These are phyloP conservation scores for Aleiodes alternator DNA, from an alignment of 2,888 invertebrate genomes.

Conservation along the genomic window DNA sequence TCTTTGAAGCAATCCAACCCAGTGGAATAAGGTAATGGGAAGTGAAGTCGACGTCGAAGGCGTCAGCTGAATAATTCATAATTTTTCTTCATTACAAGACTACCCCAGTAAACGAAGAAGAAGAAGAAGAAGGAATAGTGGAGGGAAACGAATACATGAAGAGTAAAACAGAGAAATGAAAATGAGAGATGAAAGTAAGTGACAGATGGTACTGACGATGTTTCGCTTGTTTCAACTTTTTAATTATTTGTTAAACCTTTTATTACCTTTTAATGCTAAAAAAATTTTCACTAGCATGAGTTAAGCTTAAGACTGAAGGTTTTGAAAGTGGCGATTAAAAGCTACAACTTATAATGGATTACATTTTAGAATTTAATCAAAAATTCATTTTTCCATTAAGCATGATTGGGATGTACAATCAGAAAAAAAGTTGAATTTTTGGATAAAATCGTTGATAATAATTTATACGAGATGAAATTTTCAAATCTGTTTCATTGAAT, in stretches of 20 bases:
- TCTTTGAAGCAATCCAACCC: slow-evolving; percentile 19
- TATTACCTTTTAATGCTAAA: slow-evolving; percentile 53
- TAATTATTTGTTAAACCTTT: slow-evolving; percentile 61
- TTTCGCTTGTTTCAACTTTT: slow-evolving; percentile 53
- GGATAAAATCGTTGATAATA: too few species aligned
- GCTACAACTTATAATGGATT: background rate
- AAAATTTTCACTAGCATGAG: slow-evolving; percentile 48
- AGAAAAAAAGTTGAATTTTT: too few species aligned
- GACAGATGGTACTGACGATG: slow-evolving; percentile 46
- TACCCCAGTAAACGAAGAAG: background rate
- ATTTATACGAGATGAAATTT: too few species aligned
- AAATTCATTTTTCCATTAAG: too few species aligned
- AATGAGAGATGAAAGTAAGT: slow-evolving; percentile 31
- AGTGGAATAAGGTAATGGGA: slow-evolving; percentile 18
- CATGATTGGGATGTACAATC: too few species aligned
- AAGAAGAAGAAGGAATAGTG: background rate
- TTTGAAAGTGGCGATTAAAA: slow-evolving; percentile 22
- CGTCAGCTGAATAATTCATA: slow-evolving; percentile 42
- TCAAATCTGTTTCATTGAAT: too few species aligned
- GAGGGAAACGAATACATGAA: slow-evolving; percentile 4
- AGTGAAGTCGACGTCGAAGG: slow-evolving; percentile 31
- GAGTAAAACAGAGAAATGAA: slow-evolving; percentile 6
- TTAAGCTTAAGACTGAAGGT: slow-evolving; percentile 32
- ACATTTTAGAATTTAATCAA: too few species aligned
- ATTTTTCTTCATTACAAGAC: slow-evolving; percentile 39